Conservation (phyloP, 2,888 invertebrate genomes). For the Volucella zonaria region DNA sequence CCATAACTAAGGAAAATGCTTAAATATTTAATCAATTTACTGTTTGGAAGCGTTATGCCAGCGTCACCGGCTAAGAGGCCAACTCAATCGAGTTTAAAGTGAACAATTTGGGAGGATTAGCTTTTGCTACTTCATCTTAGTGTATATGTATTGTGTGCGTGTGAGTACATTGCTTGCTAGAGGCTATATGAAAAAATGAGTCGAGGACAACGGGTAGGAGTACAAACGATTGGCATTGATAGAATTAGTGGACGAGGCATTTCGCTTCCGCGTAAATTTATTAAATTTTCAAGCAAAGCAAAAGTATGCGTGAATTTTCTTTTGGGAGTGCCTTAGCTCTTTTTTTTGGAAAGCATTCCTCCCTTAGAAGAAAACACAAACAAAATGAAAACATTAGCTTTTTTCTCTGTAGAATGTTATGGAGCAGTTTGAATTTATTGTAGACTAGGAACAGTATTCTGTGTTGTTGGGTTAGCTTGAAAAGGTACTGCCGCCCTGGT, state of each 20-base stretch:
- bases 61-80: constrained; percentile 54
- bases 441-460: constrained; percentile 12
- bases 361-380: not conserved
- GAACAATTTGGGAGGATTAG: constrained; percentile 47
- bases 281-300: constrained; percentile 74
- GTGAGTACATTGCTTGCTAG: constrained; percentile 42
- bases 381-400: not conserved
- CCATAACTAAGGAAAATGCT: constrained; percentile 83
- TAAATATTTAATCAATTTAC: constrained; percentile 82
- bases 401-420: constrained; percentile 20
- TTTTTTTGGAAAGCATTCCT: constrained; percentile 54
- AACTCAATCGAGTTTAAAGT: constrained; percentile 63
- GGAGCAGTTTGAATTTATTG: constrained; percentile 29
- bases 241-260: constrained; percentile 30
- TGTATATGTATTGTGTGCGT: constrained; percentile 19
- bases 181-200: not conserved
- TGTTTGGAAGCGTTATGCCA: constrained; percentile 75
- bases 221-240: not conserved
- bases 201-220: not conserved
- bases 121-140: constrained; percentile 38
- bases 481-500: constrained; percentile 18
- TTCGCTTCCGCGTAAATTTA: constrained; percentile 74
- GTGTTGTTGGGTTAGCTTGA: not conserved
- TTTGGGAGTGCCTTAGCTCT: constrained; percentile 61
- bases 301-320: constrained; percentile 44